Base-by-base conservation (phyloP, 2,888 invertebrate genomes). In the Lypha dubia region DNA sequence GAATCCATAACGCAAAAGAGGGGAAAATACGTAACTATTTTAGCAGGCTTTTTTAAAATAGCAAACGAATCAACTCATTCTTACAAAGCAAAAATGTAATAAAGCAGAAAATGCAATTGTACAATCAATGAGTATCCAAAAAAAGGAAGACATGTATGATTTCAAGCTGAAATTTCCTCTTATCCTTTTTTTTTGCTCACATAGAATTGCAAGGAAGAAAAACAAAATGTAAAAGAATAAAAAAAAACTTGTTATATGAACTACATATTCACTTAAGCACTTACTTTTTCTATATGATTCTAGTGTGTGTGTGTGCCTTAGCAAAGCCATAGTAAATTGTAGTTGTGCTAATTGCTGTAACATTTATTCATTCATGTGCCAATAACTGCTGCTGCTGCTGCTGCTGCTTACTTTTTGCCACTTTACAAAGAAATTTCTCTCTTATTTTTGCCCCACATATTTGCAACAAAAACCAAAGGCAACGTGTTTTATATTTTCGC, bases 41-140 rank as follows among this genome's bases (percentile, higher is more conserved):
- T 56, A 20, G 41, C 20, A 56, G 65, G 65, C 73, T 65, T 65
- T 65, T 65, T 65, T 56, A 20, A 56, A 71, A 65, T 46, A 49
- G 41, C 65, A 49, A 22, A 7, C 32, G 6, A 58, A 38, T 2
- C 24, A 35, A 73, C 35, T 71, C 56, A 15, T 20, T 53, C 51
- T 13, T 0, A 56, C 17, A 17, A 17, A 77, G 49, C 53, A 17
- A 67, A 28, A 84, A 80, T 81, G 56, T 74, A 84, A 84, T 84
- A 81, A 73, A 70, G 84, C 77, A 74, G 76, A 77, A 84, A 84
- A 84, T 84, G 84, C 81, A 84, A 81, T 81, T 81, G 56, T 70
- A 74, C 68, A 74, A n/a, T 68, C 65, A 67, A 74, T 73, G 73
- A 67, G 58, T 8, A 58, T 20, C 6, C 15, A 13, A 56, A 46